Conservation (phyloP, 2,888 invertebrate species). For the Aspidiotus destructor region DNA sequence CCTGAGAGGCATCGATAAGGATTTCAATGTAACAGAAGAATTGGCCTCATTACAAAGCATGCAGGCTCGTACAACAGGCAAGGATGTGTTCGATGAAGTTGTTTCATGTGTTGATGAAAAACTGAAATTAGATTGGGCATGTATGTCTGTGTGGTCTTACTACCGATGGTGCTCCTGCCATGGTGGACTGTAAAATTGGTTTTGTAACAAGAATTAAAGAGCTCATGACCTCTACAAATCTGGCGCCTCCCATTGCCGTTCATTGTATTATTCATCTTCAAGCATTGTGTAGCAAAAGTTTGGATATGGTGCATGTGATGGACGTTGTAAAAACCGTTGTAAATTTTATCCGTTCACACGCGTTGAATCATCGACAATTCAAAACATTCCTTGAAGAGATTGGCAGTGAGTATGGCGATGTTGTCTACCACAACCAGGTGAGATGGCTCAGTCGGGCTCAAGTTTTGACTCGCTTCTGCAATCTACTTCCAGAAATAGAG, state of each 20-base stretch:
- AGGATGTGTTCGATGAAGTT: constrained; percentile 17
- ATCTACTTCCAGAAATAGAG: neutral
- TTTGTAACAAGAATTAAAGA: constrained; percentile 6
- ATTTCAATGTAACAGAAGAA: constrained; percentile 22
- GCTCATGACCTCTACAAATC: constrained; percentile 12
- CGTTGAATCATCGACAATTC: constrained; percentile 10
- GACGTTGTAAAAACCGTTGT: constrained; percentile 21
- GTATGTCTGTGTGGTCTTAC: constrained; percentile 19
- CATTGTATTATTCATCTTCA: constrained; percentile 23
- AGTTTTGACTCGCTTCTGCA: neutral
- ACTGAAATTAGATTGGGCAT: constrained; percentile 9
- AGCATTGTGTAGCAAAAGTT: constrained; percentile 20
- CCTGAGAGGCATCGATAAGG: constrained; percentile 17
- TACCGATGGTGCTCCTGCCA: constrained; percentile 29
- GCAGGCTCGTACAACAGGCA: constrained; percentile 20
- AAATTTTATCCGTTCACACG: constrained; percentile 26
- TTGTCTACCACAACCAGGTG: constrained; percentile 8
- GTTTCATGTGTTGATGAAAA: constrained; percentile 8
- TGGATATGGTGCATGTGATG: constrained; percentile 25
- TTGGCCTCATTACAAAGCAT: constrained; percentile 18
- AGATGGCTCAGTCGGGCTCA: constrained; percentile 19
- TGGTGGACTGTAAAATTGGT: constrained; percentile 23
- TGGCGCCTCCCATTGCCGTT: constrained; percentile 18
- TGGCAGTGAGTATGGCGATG: constrained; percentile 20
- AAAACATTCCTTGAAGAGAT: constrained; percentile 29